Base-by-base conservation (phyloP, 2,888 invertebrate genomes). In the Neoitamus cyanurus region DNA sequence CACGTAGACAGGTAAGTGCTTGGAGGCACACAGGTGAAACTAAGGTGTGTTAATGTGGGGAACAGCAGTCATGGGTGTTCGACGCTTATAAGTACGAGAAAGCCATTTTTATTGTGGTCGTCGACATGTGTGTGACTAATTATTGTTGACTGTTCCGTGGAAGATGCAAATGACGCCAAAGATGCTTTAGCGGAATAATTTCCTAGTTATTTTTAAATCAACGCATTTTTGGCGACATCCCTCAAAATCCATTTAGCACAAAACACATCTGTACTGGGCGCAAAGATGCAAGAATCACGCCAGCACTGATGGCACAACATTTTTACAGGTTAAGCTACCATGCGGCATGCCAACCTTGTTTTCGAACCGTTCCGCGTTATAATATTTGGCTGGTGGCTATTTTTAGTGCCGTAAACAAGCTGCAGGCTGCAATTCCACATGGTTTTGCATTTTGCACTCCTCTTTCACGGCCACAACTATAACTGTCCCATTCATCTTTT, bases 341-440 rank as follows among this genome's bases (percentile, higher is more conserved):
- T 48, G 48, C 78, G 31, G 58, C 58, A 78, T 48, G 48, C 78
- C 48, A 78, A 77, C 77, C 42, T 77, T 46, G 46, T 46, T 77
- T 77, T 48, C 28, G 28, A 30, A 48, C 28, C 31, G 5, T 48
- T 78, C 13, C 72, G 15, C 46, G 31, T 70, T 46, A 69, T 77
- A 70, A 30, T 37, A n/a, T 84, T 84, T 46, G 28, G 68, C 80
- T 75, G 25, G 11, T 31, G 78, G n/a, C 31, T 70, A 80, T 69
- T 77, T 75, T 80, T 80, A 82, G 36, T 34, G 30, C 28, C 6
- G 28, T 82, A 82, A 82, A 82, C 82, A 82, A 69, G n/a, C 13
- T 9, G 46, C n/a, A 69, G 25, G 34, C 31, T 80, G 80, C 36
- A 36, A 75, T 25, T 75, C 68, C 34, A 46, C 31, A 80, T 80